phyloP scores from a whole-genome alignment of 1,140 invertebrate genomes.

The Nasonia giraulti region DNA sequence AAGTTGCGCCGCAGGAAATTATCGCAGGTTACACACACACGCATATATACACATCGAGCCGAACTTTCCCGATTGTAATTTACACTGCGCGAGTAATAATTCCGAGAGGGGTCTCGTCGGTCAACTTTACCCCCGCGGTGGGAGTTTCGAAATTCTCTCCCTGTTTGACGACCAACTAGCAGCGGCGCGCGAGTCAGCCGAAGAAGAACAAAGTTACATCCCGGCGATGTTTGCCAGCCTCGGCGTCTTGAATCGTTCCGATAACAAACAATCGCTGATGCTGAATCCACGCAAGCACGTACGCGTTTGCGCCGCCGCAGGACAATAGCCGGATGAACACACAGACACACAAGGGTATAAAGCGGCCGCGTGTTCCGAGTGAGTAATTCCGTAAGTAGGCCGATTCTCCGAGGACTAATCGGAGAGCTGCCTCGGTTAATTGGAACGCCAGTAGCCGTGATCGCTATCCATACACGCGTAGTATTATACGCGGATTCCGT shows the following conservation, averaged over 20 bases:
- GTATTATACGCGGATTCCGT: not conserved
- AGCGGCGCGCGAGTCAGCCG: not conserved
- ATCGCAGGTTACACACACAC: no score
- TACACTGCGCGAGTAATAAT: no score
- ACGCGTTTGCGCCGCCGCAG: not conserved
- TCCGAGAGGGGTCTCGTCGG: no score
- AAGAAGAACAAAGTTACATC: not conserved
- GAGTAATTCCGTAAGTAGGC: constrained; percentile 23
- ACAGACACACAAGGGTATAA: no score
- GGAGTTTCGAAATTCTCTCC: no score
- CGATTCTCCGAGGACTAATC: constrained; percentile 25
- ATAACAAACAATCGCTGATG: not conserved
- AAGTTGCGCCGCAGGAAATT: no score
- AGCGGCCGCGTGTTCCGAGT: not conserved
- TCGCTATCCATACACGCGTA: not conserved
- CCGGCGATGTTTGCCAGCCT: not conserved
- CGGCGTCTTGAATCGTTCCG: not conserved
- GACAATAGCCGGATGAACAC: not conserved
- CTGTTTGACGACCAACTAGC: no score
- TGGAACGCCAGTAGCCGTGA: not conserved
- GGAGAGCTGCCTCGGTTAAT: not conserved
- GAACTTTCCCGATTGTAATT: no score
- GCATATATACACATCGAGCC: no score
- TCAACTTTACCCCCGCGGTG: no score
- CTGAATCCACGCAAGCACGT: not conserved